Base-by-base conservation (phyloP, 37 sponge, comb jelly and placozoan species). In the Aplysina aerophoba region DNA sequence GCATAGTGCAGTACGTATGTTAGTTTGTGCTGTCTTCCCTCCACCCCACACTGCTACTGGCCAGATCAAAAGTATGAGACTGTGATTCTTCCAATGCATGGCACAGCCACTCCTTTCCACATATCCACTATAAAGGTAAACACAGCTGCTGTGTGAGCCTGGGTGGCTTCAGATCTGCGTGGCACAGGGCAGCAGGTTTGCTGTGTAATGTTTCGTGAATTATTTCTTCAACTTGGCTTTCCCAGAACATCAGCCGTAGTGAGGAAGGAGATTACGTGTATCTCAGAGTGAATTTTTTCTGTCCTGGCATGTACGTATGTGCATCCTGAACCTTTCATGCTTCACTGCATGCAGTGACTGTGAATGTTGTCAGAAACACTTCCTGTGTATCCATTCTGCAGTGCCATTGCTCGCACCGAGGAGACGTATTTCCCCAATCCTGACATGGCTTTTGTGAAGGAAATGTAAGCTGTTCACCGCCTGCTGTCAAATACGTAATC, bases 181-280 rank as follows among this genome's bases (percentile, higher is more conserved):
- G 15, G 22, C 36, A 21, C 20, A 71, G 17, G 73, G 16, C 15
- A 19, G 59, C 27, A 16, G 15, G 83, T 15, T 81, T 58, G 17
- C 59, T 20, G 59, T 58, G 17, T 58, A 20, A 58, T 58, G 17
- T 58, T 62, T 62, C 12, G 37, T 57, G 44, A 83, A 11, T 4
- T 35, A 15, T 34, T 82, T 16, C 19, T n/a, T 14, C 17, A 50
- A 28, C 4, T 17, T 86, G 0, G 37, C 81, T 79, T 0, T n/a
- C 44, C n/a, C 67, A 94, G 97, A 99, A 94, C 80, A 88, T 93
- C 83, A 97, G 99, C 81, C 91, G 93, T 69, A 96, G 94, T 86
- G 99, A 97, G 56, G 97, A 99, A 79, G 99, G 99, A 24, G 92
- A 93, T 72, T 97, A 93, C 72, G 85, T 83, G 20, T 99, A 99